Evolutionary conservation across 2,797 vertebrate genomes (phyloP).

Genomic region (Clarias fuscus): DNA sequence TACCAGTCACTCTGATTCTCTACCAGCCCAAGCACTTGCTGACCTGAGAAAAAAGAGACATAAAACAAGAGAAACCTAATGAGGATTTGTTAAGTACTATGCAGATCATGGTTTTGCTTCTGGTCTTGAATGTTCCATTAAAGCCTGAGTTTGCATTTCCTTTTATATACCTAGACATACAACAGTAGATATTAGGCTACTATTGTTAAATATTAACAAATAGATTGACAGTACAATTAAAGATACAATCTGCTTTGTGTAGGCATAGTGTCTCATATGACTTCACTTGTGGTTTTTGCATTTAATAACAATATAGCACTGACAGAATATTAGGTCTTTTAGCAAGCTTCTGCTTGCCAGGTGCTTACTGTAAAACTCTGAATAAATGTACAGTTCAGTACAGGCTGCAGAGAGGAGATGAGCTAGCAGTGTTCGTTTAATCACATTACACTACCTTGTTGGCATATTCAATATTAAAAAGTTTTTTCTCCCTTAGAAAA

Average conservation of each 20-base stretch:
- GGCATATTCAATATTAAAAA: not conserved
- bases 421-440: not conserved
- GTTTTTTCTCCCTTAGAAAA: not conserved
- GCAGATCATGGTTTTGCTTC: not conserved
- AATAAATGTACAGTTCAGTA: not conserved
- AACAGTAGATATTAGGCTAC: not conserved
- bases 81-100: not conserved
- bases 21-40: slow-evolving; percentile 95
- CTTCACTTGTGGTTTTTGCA: not conserved
- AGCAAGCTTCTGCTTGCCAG: not conserved
- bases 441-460: not conserved
- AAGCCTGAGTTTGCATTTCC: not conserved
- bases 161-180: not conserved
- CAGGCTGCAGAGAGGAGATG: not conserved
- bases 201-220: not conserved
- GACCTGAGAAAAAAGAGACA: slow-evolving; percentile 72
- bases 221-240: not conserved
- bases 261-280: not conserved
- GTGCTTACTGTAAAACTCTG: not conserved
- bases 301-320: not conserved
- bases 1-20: slow-evolving; percentile 99
- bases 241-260: not conserved
- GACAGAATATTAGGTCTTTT: not conserved
- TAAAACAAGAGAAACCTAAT: not conserved
- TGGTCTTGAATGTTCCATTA: too few relatives aligned